Evolutionary conservation across 2,113 vertebrate species (phyloP).

Genomic region (western clawed frog (Xenopus tropicalis)): DNA sequence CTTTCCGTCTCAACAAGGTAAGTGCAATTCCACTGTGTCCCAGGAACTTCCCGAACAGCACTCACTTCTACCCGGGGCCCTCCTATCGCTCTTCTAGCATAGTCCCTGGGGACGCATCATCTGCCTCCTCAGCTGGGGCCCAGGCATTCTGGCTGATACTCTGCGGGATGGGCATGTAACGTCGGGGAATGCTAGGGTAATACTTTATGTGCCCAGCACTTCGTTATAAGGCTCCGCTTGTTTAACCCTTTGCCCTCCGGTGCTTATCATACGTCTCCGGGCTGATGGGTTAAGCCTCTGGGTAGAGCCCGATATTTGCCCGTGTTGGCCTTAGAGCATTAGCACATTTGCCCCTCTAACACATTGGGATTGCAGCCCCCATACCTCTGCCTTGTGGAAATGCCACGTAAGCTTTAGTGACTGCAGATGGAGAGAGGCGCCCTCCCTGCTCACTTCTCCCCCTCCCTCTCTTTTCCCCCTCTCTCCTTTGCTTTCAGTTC

Average conservation of each 20-base stretch:
- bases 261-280: no score
- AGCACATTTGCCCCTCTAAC: constrained; percentile 1
- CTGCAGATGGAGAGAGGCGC: constrained; percentile 33
- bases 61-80: background rate
- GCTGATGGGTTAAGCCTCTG: no score
- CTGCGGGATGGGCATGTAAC: no score
- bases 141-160: no score
- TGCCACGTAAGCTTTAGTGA: constrained; percentile 60
- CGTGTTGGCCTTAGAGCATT: background rate
- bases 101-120: background rate
- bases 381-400: constrained; percentile 52
- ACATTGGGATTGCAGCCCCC: background rate
- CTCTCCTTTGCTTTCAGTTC: background rate
- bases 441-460: constrained; percentile 3
- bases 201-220: background rate
- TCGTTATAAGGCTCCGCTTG: background rate
- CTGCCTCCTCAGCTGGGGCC: no score
- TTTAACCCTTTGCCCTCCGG: background rate
- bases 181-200: no score
- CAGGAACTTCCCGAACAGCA: background rate
- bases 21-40: background rate
- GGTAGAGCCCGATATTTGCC: no score
- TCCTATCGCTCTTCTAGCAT: background rate
- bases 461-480: background rate
- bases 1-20: background rate